Evolutionary conservation across 2,113 vertebrate genomes (phyloP).

Genomic region (Pan paniscus): DNA sequence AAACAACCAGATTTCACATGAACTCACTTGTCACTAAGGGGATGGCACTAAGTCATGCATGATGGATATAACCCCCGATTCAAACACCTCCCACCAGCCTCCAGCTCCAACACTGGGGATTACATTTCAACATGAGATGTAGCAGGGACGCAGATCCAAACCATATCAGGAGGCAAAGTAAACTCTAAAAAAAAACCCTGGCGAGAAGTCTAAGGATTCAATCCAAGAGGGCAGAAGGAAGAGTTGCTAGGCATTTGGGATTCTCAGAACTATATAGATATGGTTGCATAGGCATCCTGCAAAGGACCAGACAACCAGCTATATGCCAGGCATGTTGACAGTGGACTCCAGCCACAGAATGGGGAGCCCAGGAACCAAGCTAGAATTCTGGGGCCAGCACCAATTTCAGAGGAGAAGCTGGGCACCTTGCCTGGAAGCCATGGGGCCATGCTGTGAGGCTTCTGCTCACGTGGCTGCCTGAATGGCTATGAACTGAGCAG

Average conservation of each 20-base stretch:
- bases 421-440: background rate
- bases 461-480: background rate
- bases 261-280: background rate
- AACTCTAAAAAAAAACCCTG: background rate
- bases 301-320: fast-evolving
- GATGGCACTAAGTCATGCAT: too few species aligned
- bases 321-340: background rate
- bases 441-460: background rate
- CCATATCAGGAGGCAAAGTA: background rate
- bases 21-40: too few species aligned
- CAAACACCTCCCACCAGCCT: too few species aligned
- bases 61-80: too few species aligned
- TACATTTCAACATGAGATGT: too few species aligned
- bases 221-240: background rate
- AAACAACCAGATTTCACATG: too few species aligned
- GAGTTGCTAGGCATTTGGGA: background rate
- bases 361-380: background rate
- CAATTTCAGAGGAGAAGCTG: background rate
- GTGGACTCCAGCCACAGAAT: background rate
- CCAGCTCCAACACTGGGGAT: too few species aligned
- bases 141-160: too few species aligned
- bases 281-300: background rate
- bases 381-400: background rate
- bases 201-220: background rate
- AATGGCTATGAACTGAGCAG: background rate